Percentiles rank a stretch among this genome's conserved stretches.
Evolutionary conservation across 2,113 vertebrate species (phyloP).

Genomic region (Catharus minimus): DNA sequence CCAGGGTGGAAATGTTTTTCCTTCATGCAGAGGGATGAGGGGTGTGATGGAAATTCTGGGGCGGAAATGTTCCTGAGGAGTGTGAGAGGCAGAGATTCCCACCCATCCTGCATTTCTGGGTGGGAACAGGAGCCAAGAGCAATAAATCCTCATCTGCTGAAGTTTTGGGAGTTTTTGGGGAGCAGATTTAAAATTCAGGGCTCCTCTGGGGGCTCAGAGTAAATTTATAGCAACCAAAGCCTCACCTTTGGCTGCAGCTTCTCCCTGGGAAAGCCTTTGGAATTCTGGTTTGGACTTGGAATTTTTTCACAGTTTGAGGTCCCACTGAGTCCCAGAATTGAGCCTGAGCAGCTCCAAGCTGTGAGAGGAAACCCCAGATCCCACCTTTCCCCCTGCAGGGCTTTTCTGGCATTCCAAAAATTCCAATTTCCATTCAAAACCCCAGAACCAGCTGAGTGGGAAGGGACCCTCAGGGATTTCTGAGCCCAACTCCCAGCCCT

Average conservation of each 20-base stretch:
- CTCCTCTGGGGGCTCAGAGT: not conserved
- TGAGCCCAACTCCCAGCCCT: accelerated
- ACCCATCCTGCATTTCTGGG: not conserved
- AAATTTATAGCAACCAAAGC: not conserved
- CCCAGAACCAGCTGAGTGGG: not conserved
- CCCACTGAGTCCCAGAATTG: not conserved
- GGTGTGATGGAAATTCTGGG: not conserved
- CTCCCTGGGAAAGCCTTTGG: not conserved
- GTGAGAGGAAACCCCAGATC: accelerated
- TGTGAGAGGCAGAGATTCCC: not conserved
- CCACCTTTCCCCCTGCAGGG: not conserved
- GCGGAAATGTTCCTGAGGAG: not conserved
- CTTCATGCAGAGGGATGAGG: accelerated
- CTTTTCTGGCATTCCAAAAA: not conserved
- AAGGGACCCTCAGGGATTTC: not conserved
- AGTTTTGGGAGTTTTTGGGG: not conserved
- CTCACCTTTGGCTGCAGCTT: not conserved
- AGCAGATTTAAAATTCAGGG: not conserved
- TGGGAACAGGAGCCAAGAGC: accelerated
- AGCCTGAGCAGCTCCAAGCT: not conserved
- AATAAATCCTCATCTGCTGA: not conserved
- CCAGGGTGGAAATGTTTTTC: not conserved
- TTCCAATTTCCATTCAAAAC: not conserved
- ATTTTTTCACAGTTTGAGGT: not conserved
- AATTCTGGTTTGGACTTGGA: not conserved